Evolutionary conservation across 1,140 invertebrate genomes (phyloP).

Genomic region (Heterodera schachtii): DNA sequence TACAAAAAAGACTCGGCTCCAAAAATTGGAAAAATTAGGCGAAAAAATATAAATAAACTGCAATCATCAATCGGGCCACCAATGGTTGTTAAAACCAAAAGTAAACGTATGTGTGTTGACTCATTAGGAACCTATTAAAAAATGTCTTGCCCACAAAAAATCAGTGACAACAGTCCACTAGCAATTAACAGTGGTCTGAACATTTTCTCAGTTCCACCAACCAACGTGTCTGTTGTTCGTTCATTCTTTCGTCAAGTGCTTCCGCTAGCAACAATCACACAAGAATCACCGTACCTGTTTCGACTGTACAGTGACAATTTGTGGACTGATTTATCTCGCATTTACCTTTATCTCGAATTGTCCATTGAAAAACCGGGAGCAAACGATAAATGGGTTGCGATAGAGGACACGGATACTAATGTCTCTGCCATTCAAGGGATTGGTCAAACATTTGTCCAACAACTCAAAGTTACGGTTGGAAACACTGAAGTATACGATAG

Average conservation of each 20-base stretch:
- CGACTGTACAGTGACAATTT: too few relatives aligned
- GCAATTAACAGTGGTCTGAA: constrained; percentile 19
- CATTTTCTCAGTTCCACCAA: constrained; percentile 29
- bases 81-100: too few relatives aligned
- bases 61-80: background rate
- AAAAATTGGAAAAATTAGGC: background rate
- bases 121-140: constrained; percentile 19
- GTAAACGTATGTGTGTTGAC: constrained; percentile 1
- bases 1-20: background rate
- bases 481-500: too few relatives aligned
- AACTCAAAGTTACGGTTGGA: too few relatives aligned
- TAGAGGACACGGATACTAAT: constrained; percentile 2
- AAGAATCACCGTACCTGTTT: too few relatives aligned
- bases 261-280: too few relatives aligned
- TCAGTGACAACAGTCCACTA: constrained; percentile 18
- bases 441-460: too few relatives aligned
- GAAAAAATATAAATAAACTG: constrained; percentile 17
- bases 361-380: constrained; percentile 15
- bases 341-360: background rate
- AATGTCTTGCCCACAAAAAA: constrained; percentile 26
- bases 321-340: too few relatives aligned
- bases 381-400: constrained; percentile 10
- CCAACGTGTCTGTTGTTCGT: constrained; percentile 21
- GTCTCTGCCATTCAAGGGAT: background rate
- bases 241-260: too few relatives aligned